These are phyloP conservation scores for Chrosomus eos DNA, from an alignment of 2,797 vertebrate genomes.

Conservation along the genomic window DNA sequence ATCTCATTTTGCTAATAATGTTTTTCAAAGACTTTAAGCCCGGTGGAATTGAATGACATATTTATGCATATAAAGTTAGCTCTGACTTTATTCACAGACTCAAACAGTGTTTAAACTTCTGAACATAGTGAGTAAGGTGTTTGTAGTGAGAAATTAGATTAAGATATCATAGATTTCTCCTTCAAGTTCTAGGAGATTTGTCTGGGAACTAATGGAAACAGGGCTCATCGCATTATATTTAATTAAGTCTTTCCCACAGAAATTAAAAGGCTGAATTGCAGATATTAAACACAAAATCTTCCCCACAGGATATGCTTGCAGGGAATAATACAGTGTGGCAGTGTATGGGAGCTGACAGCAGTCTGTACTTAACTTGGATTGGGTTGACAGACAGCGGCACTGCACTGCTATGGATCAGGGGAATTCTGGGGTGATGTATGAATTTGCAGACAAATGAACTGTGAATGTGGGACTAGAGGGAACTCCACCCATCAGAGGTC, in stretches of 20 bases:
- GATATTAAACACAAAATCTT: slow-evolving; percentile 41
- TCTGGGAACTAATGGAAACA: slow-evolving; percentile 24
- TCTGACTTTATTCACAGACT: slow-evolving; percentile 2
- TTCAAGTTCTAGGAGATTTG: slow-evolving; percentile 17
- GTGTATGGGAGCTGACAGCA: slow-evolving; percentile 35
- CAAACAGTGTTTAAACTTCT: slow-evolving; percentile 21
- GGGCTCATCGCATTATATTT: slow-evolving; percentile 4
- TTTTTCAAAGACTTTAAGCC: not conserved
- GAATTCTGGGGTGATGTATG: slow-evolving; percentile 42
- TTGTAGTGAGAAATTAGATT: slow-evolving; percentile 14
- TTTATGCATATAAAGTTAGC: slow-evolving; percentile 4
- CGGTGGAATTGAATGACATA: not conserved
- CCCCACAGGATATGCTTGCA: slow-evolving; percentile 35
- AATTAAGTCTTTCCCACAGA: slow-evolving; percentile 17
- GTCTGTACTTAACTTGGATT: slow-evolving; percentile 39
- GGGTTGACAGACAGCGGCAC: slow-evolving; percentile 32
- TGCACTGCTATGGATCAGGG: slow-evolving; percentile 24
- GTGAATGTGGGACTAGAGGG: slow-evolving; percentile 46
- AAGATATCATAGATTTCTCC: not conserved
- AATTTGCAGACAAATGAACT: slow-evolving; percentile 53
- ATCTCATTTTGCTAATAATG: not conserved
- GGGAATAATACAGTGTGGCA: slow-evolving; percentile 45
- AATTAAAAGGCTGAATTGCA: slow-evolving; percentile 44
- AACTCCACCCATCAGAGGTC: slow-evolving; percentile 3
- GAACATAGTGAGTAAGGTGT: not conserved